These are phyloP conservation scores for Creontiades dilutus DNA, from an alignment of 2,888 invertebrate species.

Conservation along the genomic window DNA sequence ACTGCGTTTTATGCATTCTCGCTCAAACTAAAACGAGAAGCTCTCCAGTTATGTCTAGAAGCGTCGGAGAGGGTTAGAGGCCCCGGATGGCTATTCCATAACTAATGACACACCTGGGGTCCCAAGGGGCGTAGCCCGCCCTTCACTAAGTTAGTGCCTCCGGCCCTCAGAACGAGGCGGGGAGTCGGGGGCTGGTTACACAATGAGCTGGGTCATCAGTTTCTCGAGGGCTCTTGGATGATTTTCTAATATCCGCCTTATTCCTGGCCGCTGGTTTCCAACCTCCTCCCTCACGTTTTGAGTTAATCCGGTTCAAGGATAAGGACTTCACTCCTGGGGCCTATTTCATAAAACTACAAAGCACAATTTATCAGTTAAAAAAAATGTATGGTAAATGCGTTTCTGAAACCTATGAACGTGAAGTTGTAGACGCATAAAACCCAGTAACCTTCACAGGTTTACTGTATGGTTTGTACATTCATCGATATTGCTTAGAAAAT, in stretches of 20 bases:
- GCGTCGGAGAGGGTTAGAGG: neutral
- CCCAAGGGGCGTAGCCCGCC: constrained; percentile 3
- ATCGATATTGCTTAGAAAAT: no score
- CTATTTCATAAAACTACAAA: no score
- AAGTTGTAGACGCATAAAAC: no score
- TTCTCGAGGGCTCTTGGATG: neutral
- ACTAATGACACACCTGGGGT: constrained; percentile 63
- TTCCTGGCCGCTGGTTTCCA: neutral
- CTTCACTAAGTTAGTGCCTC: constrained; percentile 39
- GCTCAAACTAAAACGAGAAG: constrained; percentile 13
- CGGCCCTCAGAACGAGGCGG: neutral
- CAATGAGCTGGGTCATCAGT: constrained; percentile 52
- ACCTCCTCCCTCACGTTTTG: neutral
- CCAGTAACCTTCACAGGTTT: no score
- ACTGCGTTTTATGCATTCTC: constrained; percentile 28
- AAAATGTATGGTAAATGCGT: no score
- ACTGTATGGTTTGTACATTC: no score
- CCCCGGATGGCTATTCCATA: constrained; percentile 56
- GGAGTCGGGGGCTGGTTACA: constrained; percentile 1
- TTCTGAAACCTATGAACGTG: no score
- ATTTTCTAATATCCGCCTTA: constrained; percentile 21
- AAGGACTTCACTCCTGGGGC: no score
- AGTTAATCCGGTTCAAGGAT: no score
- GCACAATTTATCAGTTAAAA: no score
- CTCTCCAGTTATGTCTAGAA: constrained; percentile 26